phyloP scores from a whole-genome alignment of 2,888 invertebrate genomes.

The Physocephala rufipes region DNA sequence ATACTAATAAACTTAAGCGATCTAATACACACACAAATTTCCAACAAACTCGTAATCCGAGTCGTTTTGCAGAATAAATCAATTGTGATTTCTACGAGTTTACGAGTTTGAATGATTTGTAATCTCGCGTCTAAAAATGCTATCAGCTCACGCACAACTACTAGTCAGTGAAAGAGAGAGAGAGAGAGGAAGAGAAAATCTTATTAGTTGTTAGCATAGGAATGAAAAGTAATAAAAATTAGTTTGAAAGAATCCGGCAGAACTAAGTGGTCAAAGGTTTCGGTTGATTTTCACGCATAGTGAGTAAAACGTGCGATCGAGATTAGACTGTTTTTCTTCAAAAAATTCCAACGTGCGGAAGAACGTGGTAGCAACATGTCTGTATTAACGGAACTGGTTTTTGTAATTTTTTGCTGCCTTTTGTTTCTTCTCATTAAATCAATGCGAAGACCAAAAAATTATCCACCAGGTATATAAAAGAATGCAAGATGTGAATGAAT shows the following conservation, averaged over 20 bases:
- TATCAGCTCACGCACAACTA: too few species aligned
- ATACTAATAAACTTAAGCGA: too few species aligned
- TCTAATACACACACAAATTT: too few species aligned
- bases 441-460: constrained; percentile 54
- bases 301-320: constrained; percentile 17
- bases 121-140: too few species aligned
- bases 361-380: constrained; percentile 48
- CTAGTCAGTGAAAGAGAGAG: too few species aligned
- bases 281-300: constrained; percentile 1
- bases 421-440: constrained; percentile 53
- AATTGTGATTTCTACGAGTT: too few species aligned
- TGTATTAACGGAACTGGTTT: constrained; percentile 51
- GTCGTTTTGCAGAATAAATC: too few species aligned
- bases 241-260: constrained; percentile 37
- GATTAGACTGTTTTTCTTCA: background rate
- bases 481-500: too few species aligned
- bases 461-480: constrained; percentile 61
- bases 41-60: too few species aligned
- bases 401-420: constrained; percentile 48
- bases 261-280: constrained; percentile 15
- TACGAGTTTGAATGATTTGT: too few species aligned
- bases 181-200: too few species aligned
- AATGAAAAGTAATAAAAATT: constrained; percentile 15
- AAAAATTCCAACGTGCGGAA: background rate
- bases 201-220: constrained; percentile 1